A percentile compares a stretch with the other conserved stretches of the same genome.
These are phyloP conservation scores for Agriopis leucophaearia DNA, from an alignment of 2,888 invertebrate species.

Conservation along the genomic window DNA sequence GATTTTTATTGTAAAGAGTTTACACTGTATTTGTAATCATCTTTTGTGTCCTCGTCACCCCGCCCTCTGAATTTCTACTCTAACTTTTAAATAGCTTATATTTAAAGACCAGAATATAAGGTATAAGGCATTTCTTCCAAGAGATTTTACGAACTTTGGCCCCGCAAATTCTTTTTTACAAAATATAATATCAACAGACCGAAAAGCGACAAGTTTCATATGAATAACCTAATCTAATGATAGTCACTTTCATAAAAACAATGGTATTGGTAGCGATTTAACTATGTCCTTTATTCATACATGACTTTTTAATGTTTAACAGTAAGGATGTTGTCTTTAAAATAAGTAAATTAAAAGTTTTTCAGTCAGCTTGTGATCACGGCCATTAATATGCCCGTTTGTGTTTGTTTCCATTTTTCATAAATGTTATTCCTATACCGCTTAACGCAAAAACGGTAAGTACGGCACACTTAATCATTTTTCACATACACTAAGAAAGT, in stretches of 20 bases:
- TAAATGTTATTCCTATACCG: too few relatives aligned
- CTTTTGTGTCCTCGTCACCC: not conserved
- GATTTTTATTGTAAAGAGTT: not conserved
- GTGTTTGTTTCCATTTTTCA: too few relatives aligned
- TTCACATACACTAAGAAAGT: too few relatives aligned
- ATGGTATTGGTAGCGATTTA: too few relatives aligned
- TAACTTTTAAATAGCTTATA: not conserved
- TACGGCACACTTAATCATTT: too few relatives aligned
- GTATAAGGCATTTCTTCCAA: not conserved
- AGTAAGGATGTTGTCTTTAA: too few relatives aligned
- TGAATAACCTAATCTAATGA: not conserved
- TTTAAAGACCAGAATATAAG: not conserved
- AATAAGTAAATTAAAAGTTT: too few relatives aligned
- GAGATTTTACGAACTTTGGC: constrained; percentile 11
- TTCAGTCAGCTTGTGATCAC: not conserved
- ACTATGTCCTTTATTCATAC: too few relatives aligned
- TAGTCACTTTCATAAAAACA: not conserved
- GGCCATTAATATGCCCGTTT: too few relatives aligned
- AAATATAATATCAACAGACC: not conserved
- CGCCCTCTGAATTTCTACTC: too few relatives aligned
- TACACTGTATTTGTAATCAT: not conserved
- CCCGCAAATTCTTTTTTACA: constrained; percentile 7
- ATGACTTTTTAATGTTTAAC: too few relatives aligned
- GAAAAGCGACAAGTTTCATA: not conserved
- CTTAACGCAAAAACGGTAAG: too few relatives aligned